These are phyloP conservation scores for Anarsia innoxiella DNA, from an alignment of 2,888 invertebrate genomes.

Conservation along the genomic window DNA sequence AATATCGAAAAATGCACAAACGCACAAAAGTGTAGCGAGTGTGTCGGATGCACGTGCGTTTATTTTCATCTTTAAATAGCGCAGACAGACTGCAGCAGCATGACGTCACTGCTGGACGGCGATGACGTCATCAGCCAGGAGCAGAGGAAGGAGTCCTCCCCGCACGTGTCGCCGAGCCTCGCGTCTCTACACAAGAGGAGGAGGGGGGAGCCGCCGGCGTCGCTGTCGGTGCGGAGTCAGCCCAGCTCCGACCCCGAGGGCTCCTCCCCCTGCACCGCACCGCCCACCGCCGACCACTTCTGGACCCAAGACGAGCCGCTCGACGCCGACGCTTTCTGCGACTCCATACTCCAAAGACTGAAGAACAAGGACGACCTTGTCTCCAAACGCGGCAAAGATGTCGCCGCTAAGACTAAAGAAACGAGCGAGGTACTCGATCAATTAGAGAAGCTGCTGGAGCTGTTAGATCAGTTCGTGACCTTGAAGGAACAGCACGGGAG, in stretches of 20 bases:
- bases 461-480: conserved; percentile 84
- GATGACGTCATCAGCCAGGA: conserved; percentile 40
- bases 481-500: conserved; percentile 82
- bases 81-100: conserved; percentile 36
- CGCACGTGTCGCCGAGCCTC: too few relatives aligned
- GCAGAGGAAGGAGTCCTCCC: conserved; percentile 43
- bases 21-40: too few relatives aligned
- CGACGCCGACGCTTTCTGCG: conserved; percentile 54
- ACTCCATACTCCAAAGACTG: conserved; percentile 54
- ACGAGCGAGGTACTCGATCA: conserved; percentile 84
- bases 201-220: conserved; percentile 58
- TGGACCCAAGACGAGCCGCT: conserved; percentile 46
- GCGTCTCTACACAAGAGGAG: conserved; percentile 63
- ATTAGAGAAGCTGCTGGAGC: conserved; percentile 83
- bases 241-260: conserved; percentile 61
- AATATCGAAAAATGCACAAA: conserved; percentile 1
- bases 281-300: conserved; percentile 46
- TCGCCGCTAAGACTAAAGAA: conserved; percentile 73
- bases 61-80: conserved; percentile 67
- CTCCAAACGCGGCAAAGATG: conserved; percentile 70
- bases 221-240: conserved; percentile 52
- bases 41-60: conserved; percentile 50
- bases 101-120: conserved; percentile 57
- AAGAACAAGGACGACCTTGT: conserved; percentile 58
- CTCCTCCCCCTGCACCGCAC: conserved; percentile 60